phyloP scores from a whole-genome alignment of 1,140 invertebrate species.

The Apis laboriosa region DNA sequence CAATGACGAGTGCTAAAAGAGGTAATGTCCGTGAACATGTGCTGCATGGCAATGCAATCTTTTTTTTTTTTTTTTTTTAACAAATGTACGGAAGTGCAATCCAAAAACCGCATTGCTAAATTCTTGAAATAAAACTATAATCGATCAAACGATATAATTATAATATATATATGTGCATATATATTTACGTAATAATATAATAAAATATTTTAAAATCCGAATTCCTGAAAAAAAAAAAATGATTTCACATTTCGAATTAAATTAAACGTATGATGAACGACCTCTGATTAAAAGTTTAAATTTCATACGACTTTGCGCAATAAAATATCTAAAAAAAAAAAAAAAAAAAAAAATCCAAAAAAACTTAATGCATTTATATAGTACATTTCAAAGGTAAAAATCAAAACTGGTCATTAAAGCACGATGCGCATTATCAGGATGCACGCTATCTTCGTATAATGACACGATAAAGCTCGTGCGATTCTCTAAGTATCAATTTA shows the following conservation, averaged over 20 bases:
- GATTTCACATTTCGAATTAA: too few species aligned
- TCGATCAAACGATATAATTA: too few species aligned
- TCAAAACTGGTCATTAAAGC: not conserved
- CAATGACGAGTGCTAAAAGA: conserved; percentile 34
- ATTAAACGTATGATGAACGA: too few species aligned
- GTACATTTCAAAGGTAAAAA: not conserved
- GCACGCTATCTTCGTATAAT: not conserved
- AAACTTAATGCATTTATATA: not conserved
- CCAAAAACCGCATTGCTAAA: not conserved
- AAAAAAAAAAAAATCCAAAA: not conserved
- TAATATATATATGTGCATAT: too few species aligned
- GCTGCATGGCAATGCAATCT: conserved; percentile 18
- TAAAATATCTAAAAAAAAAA: not conserved
- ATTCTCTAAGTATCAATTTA: conserved; percentile 2
- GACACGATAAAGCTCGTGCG: not conserved
- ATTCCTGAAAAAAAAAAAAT: too few species aligned
- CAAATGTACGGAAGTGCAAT: not conserved
- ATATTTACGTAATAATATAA: not conserved
- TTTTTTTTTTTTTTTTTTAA: not conserved
- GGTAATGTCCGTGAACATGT: conserved; percentile 29
- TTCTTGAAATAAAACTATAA: not conserved
- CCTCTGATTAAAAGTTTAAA: too few species aligned
- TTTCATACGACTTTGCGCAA: too few species aligned
- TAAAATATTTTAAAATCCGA: not conserved
- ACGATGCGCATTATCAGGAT: too few species aligned